Evolutionary conservation across 2,888 invertebrate species (phyloP), one percentile per base, ranked within the genome.

Genomic region (Xestoiulus laeticollis): DNA sequence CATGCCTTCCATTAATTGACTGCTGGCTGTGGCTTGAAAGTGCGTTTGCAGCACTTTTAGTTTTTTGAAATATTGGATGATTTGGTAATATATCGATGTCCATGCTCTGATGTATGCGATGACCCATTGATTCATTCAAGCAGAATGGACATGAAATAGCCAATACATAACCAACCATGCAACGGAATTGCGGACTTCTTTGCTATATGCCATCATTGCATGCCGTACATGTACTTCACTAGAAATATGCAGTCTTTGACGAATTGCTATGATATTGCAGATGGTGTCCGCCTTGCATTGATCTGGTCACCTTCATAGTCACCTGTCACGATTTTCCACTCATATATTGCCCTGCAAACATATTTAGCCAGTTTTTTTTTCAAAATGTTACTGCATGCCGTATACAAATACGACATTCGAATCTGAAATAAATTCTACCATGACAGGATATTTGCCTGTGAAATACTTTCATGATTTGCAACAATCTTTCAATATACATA

Each of bases 101-200:
- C 59, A 22, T 22, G 3, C 22, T 59, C 22, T 59, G 59, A 59
- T n/a, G 6, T 59, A 59, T 59, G 59, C 59, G 59, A 59, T 59
- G 22, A 22, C 19, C 59, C 59, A 59, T 59, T 59, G 59, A 59
- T 59, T 59, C 59, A 59, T 59, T 59, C 22, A 10, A 59, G 59
- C 59, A 59, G 59, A 59, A 59, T 59, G 59, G 59, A 59, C 59
- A 59, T 59, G 59, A 59, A 59, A 59, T 59, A 59, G 22, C 59
- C 59, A 59, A 59, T 59, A 22, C 59, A 59, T 59, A 59, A 59
- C 59, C 59, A 59, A 59, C 59, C 59, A 59, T 59, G 59, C 59
- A 59, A 59, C 59, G 16, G 59, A 59, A 22, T 59, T 22, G 59
- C 53, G 59, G 59, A n/a, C 59, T 22, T 59, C 22, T 22, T 59